Conservation (phyloP, 2,113 vertebrate species). For the Catharus minimus region DNA sequence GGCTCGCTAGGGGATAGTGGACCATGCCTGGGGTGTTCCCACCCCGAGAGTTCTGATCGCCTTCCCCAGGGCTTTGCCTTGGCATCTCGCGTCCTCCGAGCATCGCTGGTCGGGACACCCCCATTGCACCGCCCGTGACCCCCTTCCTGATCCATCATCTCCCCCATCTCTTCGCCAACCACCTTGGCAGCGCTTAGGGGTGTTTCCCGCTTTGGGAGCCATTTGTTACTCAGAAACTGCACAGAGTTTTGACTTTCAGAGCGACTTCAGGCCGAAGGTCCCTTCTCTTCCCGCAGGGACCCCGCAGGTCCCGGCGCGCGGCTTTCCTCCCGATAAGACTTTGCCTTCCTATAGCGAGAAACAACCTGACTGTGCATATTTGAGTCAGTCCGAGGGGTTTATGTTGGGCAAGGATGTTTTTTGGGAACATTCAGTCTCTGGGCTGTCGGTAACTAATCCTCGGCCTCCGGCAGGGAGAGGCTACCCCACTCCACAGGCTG, state of each 20-base stretch:
- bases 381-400: not conserved
- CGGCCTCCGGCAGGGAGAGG: rapidly evolving
- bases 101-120: rapidly evolving
- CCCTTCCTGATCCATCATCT: not conserved
- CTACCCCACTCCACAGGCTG: not conserved
- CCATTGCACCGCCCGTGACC: rapidly evolving
- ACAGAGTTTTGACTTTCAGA: not conserved
- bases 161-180: not conserved
- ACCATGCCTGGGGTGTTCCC: rapidly evolving
- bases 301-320: rapidly evolving
- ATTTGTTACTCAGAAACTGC: not conserved
- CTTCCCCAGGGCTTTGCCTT: not conserved
- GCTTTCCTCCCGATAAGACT: not conserved
- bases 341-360: not conserved
- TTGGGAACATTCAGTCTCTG: conserved; percentile 28
- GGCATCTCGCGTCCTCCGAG: rapidly evolving
- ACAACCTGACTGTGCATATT: conserved; percentile 22
- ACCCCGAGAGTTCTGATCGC: rapidly evolving
- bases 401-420: not conserved
- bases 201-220: not conserved
- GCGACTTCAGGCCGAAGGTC: not conserved
- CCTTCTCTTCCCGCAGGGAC: not conserved
- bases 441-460: not conserved
- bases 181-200: rapidly evolving
- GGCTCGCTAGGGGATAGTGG: not conserved